Conservation (phyloP, 2,888 invertebrate species). For the Chironomus riparius region DNA sequence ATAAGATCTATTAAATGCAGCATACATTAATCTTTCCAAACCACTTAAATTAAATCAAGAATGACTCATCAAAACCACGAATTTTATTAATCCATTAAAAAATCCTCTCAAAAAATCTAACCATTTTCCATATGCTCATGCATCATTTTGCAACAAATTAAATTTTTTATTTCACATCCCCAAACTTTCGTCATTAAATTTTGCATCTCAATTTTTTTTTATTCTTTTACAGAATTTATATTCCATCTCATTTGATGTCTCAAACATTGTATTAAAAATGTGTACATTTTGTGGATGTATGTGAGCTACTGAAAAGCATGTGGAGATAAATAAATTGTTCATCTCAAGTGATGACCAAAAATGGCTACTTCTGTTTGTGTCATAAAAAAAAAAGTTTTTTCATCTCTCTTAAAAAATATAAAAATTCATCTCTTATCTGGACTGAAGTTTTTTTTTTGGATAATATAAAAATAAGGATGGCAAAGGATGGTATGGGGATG, state of each 20-base stretch:
- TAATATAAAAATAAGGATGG: neutral
- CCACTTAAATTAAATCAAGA: too few relatives aligned
- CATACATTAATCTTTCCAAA: too few relatives aligned
- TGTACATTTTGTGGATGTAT: neutral
- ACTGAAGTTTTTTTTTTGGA: neutral
- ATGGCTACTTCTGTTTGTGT: neutral
- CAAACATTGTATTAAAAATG: neutral
- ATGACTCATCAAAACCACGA: too few relatives aligned
- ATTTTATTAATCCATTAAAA: too few relatives aligned
- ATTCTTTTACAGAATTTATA: neutral
- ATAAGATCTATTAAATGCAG: too few relatives aligned
- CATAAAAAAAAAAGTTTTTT: neutral
- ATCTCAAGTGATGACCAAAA: neutral
- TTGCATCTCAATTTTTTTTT: too few relatives aligned
- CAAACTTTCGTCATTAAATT: too few relatives aligned
- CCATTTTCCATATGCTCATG: too few relatives aligned
- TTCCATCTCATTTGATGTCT: neutral
- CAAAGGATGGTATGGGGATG: too few relatives aligned
- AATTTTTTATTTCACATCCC: too few relatives aligned
- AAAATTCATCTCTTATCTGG: neutral
- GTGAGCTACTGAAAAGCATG: neutral
- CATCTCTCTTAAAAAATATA: neutral
- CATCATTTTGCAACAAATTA: too few relatives aligned
- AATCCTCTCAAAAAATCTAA: too few relatives aligned
- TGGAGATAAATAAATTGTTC: neutral